Conservation (phyloP, 2,113 vertebrate genomes). For the Halcyon malimbica region DNA sequence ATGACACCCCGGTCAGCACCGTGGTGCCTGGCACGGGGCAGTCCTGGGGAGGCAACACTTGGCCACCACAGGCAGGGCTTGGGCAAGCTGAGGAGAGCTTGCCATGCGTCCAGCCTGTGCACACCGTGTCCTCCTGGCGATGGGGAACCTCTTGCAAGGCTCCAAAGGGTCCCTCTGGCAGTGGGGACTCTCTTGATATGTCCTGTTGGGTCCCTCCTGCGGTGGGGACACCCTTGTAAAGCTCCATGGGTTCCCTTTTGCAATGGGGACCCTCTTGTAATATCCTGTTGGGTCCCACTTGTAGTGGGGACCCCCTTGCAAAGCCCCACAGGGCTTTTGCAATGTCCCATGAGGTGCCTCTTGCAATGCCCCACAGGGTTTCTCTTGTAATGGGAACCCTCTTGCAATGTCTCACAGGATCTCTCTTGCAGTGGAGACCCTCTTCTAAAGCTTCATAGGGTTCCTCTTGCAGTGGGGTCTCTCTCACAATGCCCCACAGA, state of each 20-base stretch:
- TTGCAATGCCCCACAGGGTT: background rate
- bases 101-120: accelerated
- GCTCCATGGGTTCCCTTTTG: background rate
- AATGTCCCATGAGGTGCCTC: background rate
- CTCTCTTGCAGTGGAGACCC: background rate
- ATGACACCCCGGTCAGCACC: background rate
- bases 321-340: background rate
- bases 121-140: accelerated
- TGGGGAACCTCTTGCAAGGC: background rate
- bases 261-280: background rate
- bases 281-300: no score
- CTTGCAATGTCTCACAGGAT: accelerated
- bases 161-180: background rate
- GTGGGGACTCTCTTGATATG: background rate
- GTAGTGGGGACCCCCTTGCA: background rate
- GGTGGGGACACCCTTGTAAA: background rate
- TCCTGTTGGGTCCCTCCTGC: background rate
- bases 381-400: background rate
- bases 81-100: background rate
- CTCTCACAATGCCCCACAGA: background rate
- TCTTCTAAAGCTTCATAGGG: background rate
- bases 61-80: background rate
- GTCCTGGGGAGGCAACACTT: accelerated
- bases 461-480: no score
- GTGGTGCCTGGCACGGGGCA: accelerated